Evolutionary conservation across 2,113 vertebrate genomes (phyloP), one percentile per base, ranked within the genome.

Genomic region (Neolamprologus longior): DNA sequence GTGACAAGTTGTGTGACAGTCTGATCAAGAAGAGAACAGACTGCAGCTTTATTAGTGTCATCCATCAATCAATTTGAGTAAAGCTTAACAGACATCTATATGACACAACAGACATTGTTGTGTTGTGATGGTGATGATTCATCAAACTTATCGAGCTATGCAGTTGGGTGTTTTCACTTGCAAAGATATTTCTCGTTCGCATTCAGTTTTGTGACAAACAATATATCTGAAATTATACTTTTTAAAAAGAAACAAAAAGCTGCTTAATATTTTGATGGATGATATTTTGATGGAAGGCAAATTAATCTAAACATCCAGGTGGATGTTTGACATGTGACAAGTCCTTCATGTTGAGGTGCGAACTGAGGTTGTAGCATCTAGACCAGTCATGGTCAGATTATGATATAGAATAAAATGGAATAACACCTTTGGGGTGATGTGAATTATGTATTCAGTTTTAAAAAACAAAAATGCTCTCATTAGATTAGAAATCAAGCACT

Each of bases 1-100:
- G 57, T 89, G 93, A 92, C 91, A 88, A 63, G 68, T 57, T 76
- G 84, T 73, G 84, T 85, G 90, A 90, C 89, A 93, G 87, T 40
- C 78, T 82, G 88, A 91, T 88, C 24, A 55, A 87, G 89, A 88
- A 86, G 37, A 86, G 55, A 91, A 86, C 71, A 81, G 63, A 66
- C 61, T 81, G 35, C 53, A 86, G 84, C 83, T 86, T 90, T 88
- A 94, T 93, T 90, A 84, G 57, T 63, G 81, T 31, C 82, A 82
- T n/a, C 84, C 68, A 68, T 94, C 93, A 87, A 88, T 94, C 91
- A 87, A 9, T 55, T 5, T 28, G 80, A 89, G 42, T 80, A 89
- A 90, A 81, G 50, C 66, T 86, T 86, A 84, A 81, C 37, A 89
- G 88, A 82, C 82, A 88, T 84, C 80, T 92, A 88, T 86, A 83